Evolutionary conservation across 2,888 invertebrate species (phyloP).

Genomic region (Cantharis nigra): DNA sequence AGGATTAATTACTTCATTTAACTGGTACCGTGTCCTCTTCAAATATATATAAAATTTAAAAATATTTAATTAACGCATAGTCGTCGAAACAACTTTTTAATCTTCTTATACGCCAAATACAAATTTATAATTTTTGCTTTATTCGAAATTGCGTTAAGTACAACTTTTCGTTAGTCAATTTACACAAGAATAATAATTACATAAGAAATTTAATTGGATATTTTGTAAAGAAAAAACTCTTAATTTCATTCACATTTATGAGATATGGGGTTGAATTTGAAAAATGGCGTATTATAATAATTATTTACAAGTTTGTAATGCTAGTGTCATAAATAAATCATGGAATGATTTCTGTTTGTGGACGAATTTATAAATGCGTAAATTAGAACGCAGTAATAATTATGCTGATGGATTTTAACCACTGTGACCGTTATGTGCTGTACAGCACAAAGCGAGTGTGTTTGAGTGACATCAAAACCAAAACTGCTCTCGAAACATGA

Average conservation of each 20-base stretch:
- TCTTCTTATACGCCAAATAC: neutral
- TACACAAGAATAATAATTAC: neutral
- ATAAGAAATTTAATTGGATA: neutral
- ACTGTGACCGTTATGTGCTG: conserved; percentile 3
- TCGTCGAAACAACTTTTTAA: neutral
- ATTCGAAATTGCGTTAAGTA: neutral
- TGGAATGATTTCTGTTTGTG: neutral
- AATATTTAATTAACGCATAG: neutral
- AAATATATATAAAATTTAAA: neutral
- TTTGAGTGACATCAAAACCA: conserved; percentile 10
- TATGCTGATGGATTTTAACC: conserved; percentile 1
- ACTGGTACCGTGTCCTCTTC: neutral
- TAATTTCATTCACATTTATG: neutral
- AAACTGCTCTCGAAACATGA: conserved; percentile 5
- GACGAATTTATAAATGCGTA: neutral
- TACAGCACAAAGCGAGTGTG: conserved; percentile 5
- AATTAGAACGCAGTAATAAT: neutral
- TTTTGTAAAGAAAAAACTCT: neutral
- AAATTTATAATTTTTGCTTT: neutral
- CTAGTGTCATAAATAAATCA: neutral
- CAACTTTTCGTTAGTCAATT: neutral
- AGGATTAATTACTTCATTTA: neutral
- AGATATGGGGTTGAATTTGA: neutral
- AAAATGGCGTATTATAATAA: neutral
- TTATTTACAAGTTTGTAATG: neutral